Percentiles rank a stretch among this genome's conserved stretches.
These are phyloP conservation scores for Lindbergichthys nudifrons DNA, from an alignment of 2,797 vertebrate genomes.

Conservation along the genomic window DNA sequence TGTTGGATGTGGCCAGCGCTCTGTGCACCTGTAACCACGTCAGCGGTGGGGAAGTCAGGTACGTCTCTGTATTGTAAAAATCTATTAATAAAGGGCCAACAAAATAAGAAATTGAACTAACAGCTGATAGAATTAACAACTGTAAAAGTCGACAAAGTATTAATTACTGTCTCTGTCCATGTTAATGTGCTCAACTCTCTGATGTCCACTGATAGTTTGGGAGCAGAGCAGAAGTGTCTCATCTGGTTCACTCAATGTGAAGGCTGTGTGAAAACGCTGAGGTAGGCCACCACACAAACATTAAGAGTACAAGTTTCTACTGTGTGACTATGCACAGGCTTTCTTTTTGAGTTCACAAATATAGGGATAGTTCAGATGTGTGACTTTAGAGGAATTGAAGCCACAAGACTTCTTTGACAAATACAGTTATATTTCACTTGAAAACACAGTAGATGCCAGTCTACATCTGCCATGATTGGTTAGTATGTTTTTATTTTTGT, in stretches of 20 bases:
- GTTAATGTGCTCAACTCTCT: neutral
- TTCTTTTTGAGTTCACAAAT: neutral
- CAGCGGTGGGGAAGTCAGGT: conserved; percentile 84
- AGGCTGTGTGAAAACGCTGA: conserved; percentile 78
- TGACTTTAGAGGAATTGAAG: no score
- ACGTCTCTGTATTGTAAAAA: neutral
- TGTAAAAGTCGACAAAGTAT: neutral
- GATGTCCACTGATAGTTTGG: conserved; percentile 79
- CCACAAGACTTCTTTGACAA: neutral
- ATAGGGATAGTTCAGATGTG: neutral
- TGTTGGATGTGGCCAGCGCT: conserved; percentile 77
- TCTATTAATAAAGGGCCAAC: neutral
- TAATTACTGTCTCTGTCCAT: neutral
- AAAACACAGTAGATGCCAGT: no score
- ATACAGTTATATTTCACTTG: neutral
- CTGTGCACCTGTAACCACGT: conserved; percentile 73
- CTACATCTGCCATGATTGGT: no score
- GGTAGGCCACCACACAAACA: conserved; percentile 74
- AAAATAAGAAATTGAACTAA: neutral
- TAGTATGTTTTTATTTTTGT: no score
- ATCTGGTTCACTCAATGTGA: conserved; percentile 77
- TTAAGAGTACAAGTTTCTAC: neutral
- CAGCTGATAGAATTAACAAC: neutral
- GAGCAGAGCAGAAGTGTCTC: conserved; percentile 75
- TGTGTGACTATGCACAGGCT: neutral